Percentiles rank a stretch among this genome's conserved stretches.
Evolutionary conservation across 2,113 vertebrate genomes (phyloP).

Genomic region (Corythaeola cristata): DNA sequence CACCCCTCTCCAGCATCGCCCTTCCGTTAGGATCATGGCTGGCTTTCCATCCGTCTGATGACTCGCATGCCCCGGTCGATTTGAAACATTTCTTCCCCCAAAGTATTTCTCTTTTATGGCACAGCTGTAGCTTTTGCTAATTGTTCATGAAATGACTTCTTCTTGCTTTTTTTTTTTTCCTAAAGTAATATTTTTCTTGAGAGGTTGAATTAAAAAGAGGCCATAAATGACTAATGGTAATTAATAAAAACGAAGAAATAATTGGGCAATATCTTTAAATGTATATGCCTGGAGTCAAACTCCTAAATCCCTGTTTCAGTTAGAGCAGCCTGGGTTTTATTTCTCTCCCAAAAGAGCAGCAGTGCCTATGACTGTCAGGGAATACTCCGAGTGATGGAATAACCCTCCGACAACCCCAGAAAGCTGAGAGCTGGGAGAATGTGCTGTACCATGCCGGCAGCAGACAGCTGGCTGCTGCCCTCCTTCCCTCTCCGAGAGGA

Average conservation of each 20-base stretch:
- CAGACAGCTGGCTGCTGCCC: not conserved
- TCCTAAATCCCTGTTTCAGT: not conserved
- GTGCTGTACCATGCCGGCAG: rapidly evolving
- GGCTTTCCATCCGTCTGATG: not conserved
- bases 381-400: not conserved
- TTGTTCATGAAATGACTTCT: not conserved
- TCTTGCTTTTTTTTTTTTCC: not conserved
- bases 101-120: not conserved
- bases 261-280: slow-evolving; percentile 21
- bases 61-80: rapidly evolving
- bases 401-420: not conserved
- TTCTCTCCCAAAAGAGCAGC: not conserved
- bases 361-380: not conserved
- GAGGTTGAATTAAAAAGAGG: not conserved
- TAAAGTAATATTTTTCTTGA: slow-evolving; percentile 20
- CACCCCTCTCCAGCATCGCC: not conserved
- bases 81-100: not conserved
- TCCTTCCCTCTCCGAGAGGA: not conserved
- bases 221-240: slow-evolving; percentile 33
- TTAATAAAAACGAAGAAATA: slow-evolving; percentile 50
- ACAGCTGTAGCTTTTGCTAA: slow-evolving; percentile 34
- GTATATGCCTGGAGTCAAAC: not conserved
- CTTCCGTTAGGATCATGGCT: not conserved
- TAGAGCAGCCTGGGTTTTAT: not conserved
- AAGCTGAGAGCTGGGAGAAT: not conserved